Base-by-base conservation (phyloP, 2,113 vertebrate species). In the Phalacrocorax carbo region DNA sequence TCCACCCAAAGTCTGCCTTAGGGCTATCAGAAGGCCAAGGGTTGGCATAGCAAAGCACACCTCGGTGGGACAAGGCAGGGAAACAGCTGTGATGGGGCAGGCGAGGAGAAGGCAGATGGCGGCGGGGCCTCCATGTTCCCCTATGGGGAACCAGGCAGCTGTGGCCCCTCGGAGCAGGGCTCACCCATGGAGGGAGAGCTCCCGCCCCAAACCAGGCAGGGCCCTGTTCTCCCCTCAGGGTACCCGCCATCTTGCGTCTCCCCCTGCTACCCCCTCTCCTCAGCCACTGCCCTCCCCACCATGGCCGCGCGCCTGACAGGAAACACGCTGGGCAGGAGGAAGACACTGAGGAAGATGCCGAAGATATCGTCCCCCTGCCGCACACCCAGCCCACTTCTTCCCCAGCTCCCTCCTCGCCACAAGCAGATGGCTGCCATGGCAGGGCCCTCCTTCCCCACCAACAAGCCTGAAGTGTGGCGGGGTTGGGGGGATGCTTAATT, bases 241-340 rank as follows among this genome's bases (percentile, higher is more conserved):
- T 0, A 32, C 32, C 36, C 10, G 4, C 75, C 88, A 81, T 46
- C 77, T 57, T 9, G 2, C 0, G 2, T 30, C 40, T 68, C 22
- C 42, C 25, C 42, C 32, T 57, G 51, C 51, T 65, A 36, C 1
- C 36, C 8, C 3, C 3, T 72, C 40, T 61, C 58, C 51, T 73
- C 76, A 42, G 57, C 44, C 21, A 44, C 49, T n/a, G n/a, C 46
- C 29, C 57, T 62, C 14, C 22, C 22, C 0, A 0, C 60, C 80
- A 70, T 0, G 44, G 86, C 44, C 1, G 0, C 5, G 1, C 0
- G 1, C 17, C 70, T 25, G 16, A 12, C 32, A 36, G 5, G 3
- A 70, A 83, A 70, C 2, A 20, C 0, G 1, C 2, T 3, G 2
- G 5, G 15, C 15, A 54, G 16, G 62, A 70, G 62, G 68, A 80